Evolutionary conservation across 2,888 invertebrate species (phyloP), one percentile per base, ranked within the genome.

Genomic region (Pardosa pseudoannulata): DNA sequence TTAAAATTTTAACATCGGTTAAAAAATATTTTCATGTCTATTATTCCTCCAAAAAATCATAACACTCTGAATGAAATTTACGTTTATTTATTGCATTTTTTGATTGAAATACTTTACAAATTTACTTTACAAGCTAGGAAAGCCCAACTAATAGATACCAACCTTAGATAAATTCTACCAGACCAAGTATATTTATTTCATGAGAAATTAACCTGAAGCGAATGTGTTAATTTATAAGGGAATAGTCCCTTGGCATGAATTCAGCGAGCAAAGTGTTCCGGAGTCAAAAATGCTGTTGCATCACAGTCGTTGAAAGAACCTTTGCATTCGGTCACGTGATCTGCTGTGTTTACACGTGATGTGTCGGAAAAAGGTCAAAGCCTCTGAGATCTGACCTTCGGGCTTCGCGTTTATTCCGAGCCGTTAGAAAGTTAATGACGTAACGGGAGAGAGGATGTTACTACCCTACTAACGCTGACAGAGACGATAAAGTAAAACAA

Each of bases 361-460:
- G 11, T 19, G 28, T 16, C 31, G 5, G 19, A 16, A 39, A 72
- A 72, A 79, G 72, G 79, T 72, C 64, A 72, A 79, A 79, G 72
- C 72, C 79, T 72, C 46, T 56, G 39, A 23, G n/a, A 65, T 50
- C 64, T 50, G 79, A 32, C 79, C 79, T 79, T 79, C 72, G 29
- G 27, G 27, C 23, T 41, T 64, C 6, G 9, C 23, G 27, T 27
- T 64, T n/a, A 28, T 27, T 64, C n/a, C 23, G 29, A n/a, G 3
- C 27, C 13, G 27, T 64, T 29, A 64, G n/a, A 11, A 64, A 64
- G 23, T 13, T 56, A 23, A 9, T 64, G 29, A 11, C 64, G 6
- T 64, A 27, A 28, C 6, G 16, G 7, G 6, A 13, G 6, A 13
- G 64, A 64, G 28, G 28, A 9, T 64, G 7, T 64, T 29, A 2